Base-by-base conservation (phyloP, 2,888 invertebrate species). In the Spodoptera littoralis region DNA sequence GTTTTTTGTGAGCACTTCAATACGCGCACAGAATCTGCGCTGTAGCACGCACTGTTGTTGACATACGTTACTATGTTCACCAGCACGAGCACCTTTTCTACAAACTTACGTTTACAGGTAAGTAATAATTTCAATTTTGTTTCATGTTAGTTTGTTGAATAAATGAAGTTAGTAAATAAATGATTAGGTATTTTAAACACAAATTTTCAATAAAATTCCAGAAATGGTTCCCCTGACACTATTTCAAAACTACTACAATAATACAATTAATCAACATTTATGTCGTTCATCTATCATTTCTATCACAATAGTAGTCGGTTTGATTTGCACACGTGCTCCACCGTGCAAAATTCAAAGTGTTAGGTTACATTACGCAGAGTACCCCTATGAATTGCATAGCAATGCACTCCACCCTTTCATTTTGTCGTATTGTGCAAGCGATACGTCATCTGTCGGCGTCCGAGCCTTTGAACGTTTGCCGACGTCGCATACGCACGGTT, bases 331-430 rank as follows among this genome's bases (percentile, higher is more conserved):
- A 92, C 91, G 92, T 92, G 92, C 84, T 67, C 55, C 12, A 69
- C 64, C 70, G 78, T 73, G 84, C 88, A 84, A 85, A 88, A 87
- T 86, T 87, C 77, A 24, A 44, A 88, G 92, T 92, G 87, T 94
- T 86, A 77, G 85, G 84, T 94, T 93, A 87, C 93, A 83, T 54
- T 87, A 88, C 88, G 88, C 89, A 80, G 83, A 92, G 88, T 92
- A 85, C 94, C 94, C 94, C 90, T 93, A 94, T 94, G 87, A 88
- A 90, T 93, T 91, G 92, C 94, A 93, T 89, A 76, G 90, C 90
- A 84, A 88, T 93, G 92, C 93, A 92, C 86, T 91, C 87, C 88
- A 92, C 92, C 93, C 93, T 91, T 92, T 90, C 86, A 90, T 88
- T 84, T 83, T 80, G 77, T 79, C 82, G 86, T 82, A 90, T 94